Evolutionary conservation across 2,888 invertebrate species (phyloP), one percentile per base, ranked within the genome.

Genomic region (Cryptosula pallasiana): DNA sequence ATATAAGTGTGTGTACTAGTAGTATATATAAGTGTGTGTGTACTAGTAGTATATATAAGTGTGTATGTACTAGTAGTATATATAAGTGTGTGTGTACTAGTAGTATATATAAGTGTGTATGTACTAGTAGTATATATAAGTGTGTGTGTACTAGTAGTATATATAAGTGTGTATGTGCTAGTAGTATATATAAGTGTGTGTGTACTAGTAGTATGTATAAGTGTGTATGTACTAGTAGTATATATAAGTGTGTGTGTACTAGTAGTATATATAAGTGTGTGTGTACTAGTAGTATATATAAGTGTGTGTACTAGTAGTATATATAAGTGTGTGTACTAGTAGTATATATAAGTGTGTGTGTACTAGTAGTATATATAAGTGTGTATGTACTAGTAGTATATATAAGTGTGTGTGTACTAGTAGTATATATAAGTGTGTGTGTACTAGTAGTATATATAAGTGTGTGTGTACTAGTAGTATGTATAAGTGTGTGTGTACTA

Each of bases 21-120:
- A n/a, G n/a, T n/a, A n/a, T 0, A 90, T 90, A 87, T 87, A 75
- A 75, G 79, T 76, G 13, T 45, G 20, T n/a, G n/a, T n/a, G n/a
- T n/a, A n/a, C n/a, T n/a, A n/a, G n/a, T n/a, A n/a, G n/a, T n/a
- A n/a, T n/a, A n/a, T n/a, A n/a, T 32, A 29, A n/a, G 3, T 54
- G 54, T n/a, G n/a, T 13, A 13, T 45, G 45, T 45, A 20, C 45
- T 45, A 45, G 20, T 45, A 45, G 20, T 20, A 13, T 20, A 5
- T 20, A 45, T 45, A 45, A 45, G 20, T 45, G 5, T 45, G 5
- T 13, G 9, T 45, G n/a, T n/a, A 45, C 9, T 45, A 5, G 20
- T 45, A 20, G 45, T 45, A 13, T 45, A 45, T 45, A 45, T 45
- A 45, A 45, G n/a, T n/a, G n/a, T n/a, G n/a, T n/a, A n/a, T n/a